phyloP scores from a whole-genome alignment of 2,888 invertebrate species.

The Asteroscopus sphinx region DNA sequence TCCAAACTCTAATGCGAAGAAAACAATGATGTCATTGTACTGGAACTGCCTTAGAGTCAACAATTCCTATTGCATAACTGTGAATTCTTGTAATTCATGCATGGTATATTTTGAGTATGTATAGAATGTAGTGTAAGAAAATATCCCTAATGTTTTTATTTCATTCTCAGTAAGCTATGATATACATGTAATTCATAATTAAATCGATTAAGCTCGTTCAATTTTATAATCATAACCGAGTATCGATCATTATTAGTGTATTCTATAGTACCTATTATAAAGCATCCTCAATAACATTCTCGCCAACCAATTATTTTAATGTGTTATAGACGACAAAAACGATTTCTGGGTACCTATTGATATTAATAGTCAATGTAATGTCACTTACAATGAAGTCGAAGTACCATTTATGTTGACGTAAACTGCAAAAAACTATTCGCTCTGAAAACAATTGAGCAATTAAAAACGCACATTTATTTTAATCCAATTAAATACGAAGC shows the following conservation, averaged over 20 bases:
- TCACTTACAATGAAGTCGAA: conserved; percentile 38
- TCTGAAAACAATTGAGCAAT: conserved; percentile 59
- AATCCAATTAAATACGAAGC: conserved; percentile 52
- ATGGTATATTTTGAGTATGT: background rate
- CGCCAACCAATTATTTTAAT: conserved; percentile 15
- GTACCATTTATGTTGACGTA: conserved; percentile 23
- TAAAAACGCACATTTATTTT: conserved; percentile 56
- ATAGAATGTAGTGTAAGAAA: background rate
- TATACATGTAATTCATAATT: conserved; percentile 5
- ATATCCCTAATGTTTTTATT: background rate
- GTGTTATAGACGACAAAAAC: conserved; percentile 21
- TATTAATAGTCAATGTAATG: conserved; percentile 48
- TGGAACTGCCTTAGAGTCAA: conserved; percentile 47
- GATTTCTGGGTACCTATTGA: conserved; percentile 18
- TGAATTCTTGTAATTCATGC: background rate
- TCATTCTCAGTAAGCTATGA: background rate
- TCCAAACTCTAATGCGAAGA: conserved; percentile 54
- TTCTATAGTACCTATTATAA: too few relatives aligned
- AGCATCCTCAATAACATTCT: conserved; percentile 12
- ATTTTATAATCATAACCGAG: conserved; percentile 14
- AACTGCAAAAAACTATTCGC: conserved; percentile 45
- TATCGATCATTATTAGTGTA: too few relatives aligned
- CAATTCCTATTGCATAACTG: too few relatives aligned
- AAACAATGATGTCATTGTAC: conserved; percentile 36
- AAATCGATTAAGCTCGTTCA: background rate